phyloP scores from a whole-genome alignment of 2,113 vertebrate species.

The Isichthys henryi region DNA sequence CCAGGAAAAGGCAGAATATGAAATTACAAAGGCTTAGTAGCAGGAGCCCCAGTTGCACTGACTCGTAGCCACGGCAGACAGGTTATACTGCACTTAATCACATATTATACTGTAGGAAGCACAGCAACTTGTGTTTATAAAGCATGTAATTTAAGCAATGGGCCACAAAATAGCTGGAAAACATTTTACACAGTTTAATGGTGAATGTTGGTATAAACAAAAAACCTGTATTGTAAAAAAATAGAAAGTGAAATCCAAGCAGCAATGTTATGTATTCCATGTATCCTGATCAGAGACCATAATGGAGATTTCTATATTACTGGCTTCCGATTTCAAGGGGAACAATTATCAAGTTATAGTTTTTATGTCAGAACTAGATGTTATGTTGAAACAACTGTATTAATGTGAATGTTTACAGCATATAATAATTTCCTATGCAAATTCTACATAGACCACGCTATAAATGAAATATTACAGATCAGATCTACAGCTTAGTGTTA shows the following conservation, averaged over 20 bases:
- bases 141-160: not conserved
- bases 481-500: not conserved
- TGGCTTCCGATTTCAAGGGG: not conserved
- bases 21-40: not conserved
- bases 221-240: not conserved
- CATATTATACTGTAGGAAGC: not conserved
- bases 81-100: not conserved
- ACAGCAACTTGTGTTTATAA: not conserved
- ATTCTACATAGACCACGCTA: not conserved
- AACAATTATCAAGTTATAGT: not conserved
- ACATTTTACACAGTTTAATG: not conserved
- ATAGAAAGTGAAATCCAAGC: not conserved
- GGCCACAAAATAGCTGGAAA: not conserved
- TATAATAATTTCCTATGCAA: not conserved
- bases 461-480: not conserved
- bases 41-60: not conserved
- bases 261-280: not conserved
- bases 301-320: not conserved
- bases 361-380: not conserved
- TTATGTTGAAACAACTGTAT: not conserved
- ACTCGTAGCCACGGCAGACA: not conserved
- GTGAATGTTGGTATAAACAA: not conserved
- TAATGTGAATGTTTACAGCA: not conserved
- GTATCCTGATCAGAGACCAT: not conserved
- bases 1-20: not conserved